Evolutionary conservation across 2,113 vertebrate genomes (phyloP).

Genomic region (Danionella cerebrum): DNA sequence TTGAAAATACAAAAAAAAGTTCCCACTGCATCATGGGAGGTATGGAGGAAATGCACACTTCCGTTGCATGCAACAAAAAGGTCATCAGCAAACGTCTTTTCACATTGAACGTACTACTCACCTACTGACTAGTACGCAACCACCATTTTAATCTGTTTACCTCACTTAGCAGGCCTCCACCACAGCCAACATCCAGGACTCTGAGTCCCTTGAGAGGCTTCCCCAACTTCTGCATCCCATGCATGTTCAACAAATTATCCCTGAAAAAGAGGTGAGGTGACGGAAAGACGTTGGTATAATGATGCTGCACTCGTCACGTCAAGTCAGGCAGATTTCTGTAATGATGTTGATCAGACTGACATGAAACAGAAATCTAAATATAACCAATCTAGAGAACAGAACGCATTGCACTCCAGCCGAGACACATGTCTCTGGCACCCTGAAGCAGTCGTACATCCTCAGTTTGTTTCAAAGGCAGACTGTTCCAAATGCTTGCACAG

Average conservation of each 20-base stretch:
- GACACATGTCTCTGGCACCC: not conserved
- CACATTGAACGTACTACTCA: too few relatives aligned
- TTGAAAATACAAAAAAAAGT: too few relatives aligned
- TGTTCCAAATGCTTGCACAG: not conserved
- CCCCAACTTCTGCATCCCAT: constrained; percentile 61
- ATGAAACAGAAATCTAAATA: not conserved
- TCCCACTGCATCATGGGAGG: too few relatives aligned
- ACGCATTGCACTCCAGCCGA: not conserved
- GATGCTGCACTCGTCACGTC: not conserved
- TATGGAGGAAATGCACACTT: too few relatives aligned
- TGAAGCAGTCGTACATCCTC: not conserved
- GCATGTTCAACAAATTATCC: constrained; percentile 80
- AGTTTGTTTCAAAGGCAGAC: too few relatives aligned
- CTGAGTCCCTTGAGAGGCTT: constrained; percentile 74
- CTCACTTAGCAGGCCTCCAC: constrained; percentile 87
- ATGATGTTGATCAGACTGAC: not conserved
- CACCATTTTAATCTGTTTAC: constrained; percentile 52
- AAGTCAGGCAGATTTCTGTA: not conserved
- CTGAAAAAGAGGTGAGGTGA: constrained; percentile 54
- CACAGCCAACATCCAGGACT: constrained; percentile 90
- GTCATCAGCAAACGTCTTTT: too few relatives aligned
- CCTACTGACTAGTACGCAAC: too few relatives aligned
- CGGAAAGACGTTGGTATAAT: not conserved
- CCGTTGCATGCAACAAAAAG: too few relatives aligned
- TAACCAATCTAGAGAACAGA: not conserved